Conservation (phyloP, 2,113 vertebrate genomes). For the Bostrychus sinensis region DNA sequence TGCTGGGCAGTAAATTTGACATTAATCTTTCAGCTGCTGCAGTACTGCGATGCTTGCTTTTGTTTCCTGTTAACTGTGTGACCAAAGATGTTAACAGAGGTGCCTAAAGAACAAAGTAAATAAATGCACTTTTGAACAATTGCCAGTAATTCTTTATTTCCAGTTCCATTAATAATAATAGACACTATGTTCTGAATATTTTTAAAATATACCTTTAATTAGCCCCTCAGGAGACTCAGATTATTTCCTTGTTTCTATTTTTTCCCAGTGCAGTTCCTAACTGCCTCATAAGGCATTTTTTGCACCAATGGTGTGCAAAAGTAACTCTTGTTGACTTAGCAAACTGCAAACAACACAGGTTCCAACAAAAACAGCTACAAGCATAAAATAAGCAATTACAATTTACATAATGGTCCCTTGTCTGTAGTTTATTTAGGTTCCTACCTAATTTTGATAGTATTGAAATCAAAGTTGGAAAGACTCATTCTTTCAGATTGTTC, state of each 20-base stretch:
- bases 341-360: neutral
- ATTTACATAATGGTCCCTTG: neutral
- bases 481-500: no score
- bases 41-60: slow-evolving; percentile 58
- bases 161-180: neutral
- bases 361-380: neutral
- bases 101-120: slow-evolving; percentile 69
- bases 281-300: neutral
- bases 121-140: slow-evolving; percentile 77
- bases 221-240: neutral
- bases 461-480: no score
- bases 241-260: neutral
- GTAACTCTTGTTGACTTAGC: neutral
- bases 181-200: neutral
- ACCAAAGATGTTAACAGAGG: slow-evolving; percentile 67
- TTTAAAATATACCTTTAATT: no score
- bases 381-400: neutral
- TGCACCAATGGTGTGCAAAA: neutral
- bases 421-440: neutral
- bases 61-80: slow-evolving; percentile 64
- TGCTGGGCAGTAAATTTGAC: slow-evolving; percentile 80
- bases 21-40: slow-evolving; percentile 39
- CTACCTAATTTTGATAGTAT: no score
- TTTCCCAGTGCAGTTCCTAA: neutral
- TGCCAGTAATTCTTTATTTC: neutral